Evolutionary conservation across 2,797 vertebrate genomes (phyloP), one percentile per base, ranked within the genome.

Genomic region (Choloepus didactylus): DNA sequence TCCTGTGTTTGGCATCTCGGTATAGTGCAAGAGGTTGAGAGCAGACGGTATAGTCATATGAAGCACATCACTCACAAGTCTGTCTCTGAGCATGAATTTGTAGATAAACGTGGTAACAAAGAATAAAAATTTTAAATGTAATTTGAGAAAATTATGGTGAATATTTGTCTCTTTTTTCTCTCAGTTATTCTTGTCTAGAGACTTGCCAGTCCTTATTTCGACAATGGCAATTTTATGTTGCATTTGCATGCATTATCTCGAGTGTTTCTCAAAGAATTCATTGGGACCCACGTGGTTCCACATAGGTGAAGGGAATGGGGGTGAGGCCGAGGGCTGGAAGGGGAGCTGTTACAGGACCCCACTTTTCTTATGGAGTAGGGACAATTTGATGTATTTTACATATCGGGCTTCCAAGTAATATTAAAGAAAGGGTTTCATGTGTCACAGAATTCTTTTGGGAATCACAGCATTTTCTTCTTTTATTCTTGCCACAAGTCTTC

Each of bases 121-220:
- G 35, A 95, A 81, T 51, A 51, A 83, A 70, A 87, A 81, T 95
- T 96, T 97, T 96, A 76, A 51, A 1, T n/a, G 11, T 91, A 93
- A 95, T 87, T 46, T 89, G 79, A 83, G n/a, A 1, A 93, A 87
- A 66, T 83, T 90, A 64, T 49, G 60, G 38, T 59, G 29, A 38
- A 70, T 64, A 62, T 79, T 72, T 91, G 90, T 91, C 41, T 41
- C 82, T 80, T 64, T 56, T 19, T 51, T 14, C 23, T 4, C 16
- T 41, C 15, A 9, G 14, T 3, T 31, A 5, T 11, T 51, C 29
- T 66, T 41, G n/a, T 19, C 49, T 64, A 25, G 64, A 56, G 35
- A 75, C 66, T 56, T 54, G 18, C 46, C 54, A 41, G 46, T 31
- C 3, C 38, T 41, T 14, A 27, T 70, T 38, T 90, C 80, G n/a